Evolutionary conservation across 2,113 vertebrate species (phyloP), one percentile per base, ranked within the genome.

Genomic region (Benitochromis conjunctus): DNA sequence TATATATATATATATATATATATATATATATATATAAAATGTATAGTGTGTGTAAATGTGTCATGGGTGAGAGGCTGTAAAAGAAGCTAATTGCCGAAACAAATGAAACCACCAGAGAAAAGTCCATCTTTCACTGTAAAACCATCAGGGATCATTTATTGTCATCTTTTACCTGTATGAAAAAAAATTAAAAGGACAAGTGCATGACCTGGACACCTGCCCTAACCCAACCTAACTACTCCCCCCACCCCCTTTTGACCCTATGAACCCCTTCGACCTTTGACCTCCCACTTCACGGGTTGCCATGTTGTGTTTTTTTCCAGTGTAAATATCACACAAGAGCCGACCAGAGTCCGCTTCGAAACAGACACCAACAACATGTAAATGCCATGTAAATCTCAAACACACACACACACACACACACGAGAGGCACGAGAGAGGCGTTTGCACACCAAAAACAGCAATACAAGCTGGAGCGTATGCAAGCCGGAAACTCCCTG

Each of bases 241-340:
- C 1, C 41, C 26, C 43, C 43, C 41, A 18, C 54, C 64, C 86
- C 80, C 9, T 11, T 57, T 69, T 36, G 43, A 84, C 86, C 74
- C 36, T 41, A 57, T 36, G 19, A 83, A 74, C 78, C 86, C 85
- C 78, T 76, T 62, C 9, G n/a, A 83, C 83, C 78, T 85, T 62
- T 86, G 83, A 91, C 85, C 81, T 80, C 85, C 89, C 88, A 87
- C 87, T 87, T 86, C 87, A 91, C 84, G 51, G 94, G 90, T 86
- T 88, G 91, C 91, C 93, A 92, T 93, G 88, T 69, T 9, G 19
- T 41, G 60, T 79, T 91, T 46, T 84, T 82, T 82, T 89, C 92
- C 94, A 96, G 94, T 98, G 97, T 98, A 98, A 97, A 98, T 98
- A 98, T 53, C 88, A 93, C 82, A 87, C 12, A 8, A 81, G 78